A percentile compares a stretch with the other conserved stretches of the same genome.
Conservation (phyloP, 2,797 vertebrate genomes). For the Enteromius treurensis region DNA sequence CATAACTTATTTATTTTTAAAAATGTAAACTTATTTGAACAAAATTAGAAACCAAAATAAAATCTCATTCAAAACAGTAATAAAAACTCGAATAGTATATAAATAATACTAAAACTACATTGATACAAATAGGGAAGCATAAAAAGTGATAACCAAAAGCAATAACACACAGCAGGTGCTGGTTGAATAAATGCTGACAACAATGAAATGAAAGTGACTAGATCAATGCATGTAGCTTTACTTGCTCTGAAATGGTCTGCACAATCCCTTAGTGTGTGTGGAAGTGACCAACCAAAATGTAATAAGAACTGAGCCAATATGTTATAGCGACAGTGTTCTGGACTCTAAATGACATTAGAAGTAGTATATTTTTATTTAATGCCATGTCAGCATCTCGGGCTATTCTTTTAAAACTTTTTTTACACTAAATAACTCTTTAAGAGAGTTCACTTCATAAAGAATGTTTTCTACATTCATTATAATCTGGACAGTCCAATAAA, state of each 20-base stretch:
- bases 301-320: neutral
- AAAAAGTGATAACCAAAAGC: neutral
- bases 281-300: neutral
- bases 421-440: too few relatives aligned
- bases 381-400: too few relatives aligned
- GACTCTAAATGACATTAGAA: neutral
- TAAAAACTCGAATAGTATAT: neutral
- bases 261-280: neutral
- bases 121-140: neutral
- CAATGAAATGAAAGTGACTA: conserved; percentile 8
- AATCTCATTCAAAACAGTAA: neutral
- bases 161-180: conserved; percentile 20
- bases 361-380: too few relatives aligned
- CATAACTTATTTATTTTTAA: neutral
- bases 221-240: conserved; percentile 26
- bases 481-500: too few relatives aligned
- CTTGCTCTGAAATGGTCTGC: neutral
- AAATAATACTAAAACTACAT: neutral
- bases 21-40: neutral
- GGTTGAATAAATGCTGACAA: conserved; percentile 25
- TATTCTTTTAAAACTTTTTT: too few relatives aligned
- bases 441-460: too few relatives aligned
- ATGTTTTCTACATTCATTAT: too few relatives aligned
- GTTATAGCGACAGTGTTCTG: neutral
- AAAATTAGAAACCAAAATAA: neutral